Evolutionary conservation across 2,113 vertebrate genomes (phyloP).

Genomic region (Pterophyllum scalare): DNA sequence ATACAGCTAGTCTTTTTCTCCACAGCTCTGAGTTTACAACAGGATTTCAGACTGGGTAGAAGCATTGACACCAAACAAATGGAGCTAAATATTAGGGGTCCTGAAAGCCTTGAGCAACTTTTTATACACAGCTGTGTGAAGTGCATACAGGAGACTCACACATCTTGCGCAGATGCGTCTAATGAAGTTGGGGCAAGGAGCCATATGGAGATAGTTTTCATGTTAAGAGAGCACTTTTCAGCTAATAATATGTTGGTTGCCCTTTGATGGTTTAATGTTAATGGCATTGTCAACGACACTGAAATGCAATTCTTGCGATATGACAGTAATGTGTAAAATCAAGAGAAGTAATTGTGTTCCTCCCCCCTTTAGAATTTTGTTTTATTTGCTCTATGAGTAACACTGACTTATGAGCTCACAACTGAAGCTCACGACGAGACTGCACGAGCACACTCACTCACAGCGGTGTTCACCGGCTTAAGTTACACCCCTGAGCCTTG

Average conservation of each 20-base stretch:
- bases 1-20: not conserved
- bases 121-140: not conserved
- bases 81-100: not conserved
- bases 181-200: not conserved
- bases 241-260: not conserved
- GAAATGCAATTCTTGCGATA: not conserved
- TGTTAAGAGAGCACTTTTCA: not conserved
- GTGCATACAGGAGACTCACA: not conserved
- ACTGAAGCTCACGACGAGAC: not conserved
- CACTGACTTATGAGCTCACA: constrained; percentile 11
- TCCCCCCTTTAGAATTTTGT: not conserved
- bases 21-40: not conserved
- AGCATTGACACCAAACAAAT: constrained; percentile 6
- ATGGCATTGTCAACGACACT: constrained; percentile 14
- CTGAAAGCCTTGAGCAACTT: not conserved
- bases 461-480: constrained; percentile 14
- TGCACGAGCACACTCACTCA: not conserved
- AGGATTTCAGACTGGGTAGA: constrained; percentile 1
- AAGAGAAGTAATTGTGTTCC: constrained; percentile 35
- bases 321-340: constrained; percentile 27
- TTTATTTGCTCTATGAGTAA: constrained; percentile 14
- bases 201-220: constrained; percentile 4
- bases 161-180: not conserved
- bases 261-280: not conserved
- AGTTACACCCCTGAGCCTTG: not conserved